phyloP scores from a whole-genome alignment of 2,113 vertebrate genomes.

The Equus przewalskii region DNA sequence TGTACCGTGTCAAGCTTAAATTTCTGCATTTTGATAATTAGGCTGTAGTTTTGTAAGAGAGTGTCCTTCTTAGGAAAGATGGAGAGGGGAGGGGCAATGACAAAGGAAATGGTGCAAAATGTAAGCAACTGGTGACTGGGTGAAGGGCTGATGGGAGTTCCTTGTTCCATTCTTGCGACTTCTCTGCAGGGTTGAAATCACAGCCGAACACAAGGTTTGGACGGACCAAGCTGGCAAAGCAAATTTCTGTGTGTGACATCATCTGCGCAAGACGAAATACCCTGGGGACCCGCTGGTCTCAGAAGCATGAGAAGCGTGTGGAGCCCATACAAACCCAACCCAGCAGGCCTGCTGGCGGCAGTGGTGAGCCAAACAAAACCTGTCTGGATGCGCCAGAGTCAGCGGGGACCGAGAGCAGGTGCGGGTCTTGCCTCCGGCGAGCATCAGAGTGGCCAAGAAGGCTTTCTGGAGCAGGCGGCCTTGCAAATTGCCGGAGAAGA shows the following conservation, averaged over 20 bases:
- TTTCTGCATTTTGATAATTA: not conserved
- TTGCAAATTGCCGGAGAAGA: not conserved
- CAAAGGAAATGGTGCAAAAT: accelerated
- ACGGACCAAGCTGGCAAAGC: not conserved
- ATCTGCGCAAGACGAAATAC: accelerated
- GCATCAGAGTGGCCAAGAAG: accelerated
- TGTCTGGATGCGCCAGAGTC: accelerated
- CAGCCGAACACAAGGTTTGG: not conserved
- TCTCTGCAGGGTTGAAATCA: not conserved
- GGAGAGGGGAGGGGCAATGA: accelerated
- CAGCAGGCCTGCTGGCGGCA: accelerated
- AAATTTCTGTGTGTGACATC: not conserved
- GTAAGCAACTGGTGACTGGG: not conserved
- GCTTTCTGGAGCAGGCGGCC: not conserved
- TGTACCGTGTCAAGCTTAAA: accelerated
- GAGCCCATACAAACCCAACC: accelerated
- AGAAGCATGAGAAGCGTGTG: accelerated
- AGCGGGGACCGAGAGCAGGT: accelerated
- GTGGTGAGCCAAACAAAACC: accelerated
- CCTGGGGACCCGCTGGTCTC: accelerated
- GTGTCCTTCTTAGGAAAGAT: not conserved
- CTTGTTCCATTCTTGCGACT: accelerated
- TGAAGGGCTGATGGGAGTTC: not conserved
- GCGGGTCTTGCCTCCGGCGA: not conserved
- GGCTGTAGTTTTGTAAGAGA: not conserved